Percentiles rank a stretch among this genome's conserved stretches.
phyloP scores from a whole-genome alignment of 2,113 vertebrate genomes.

The Oncorhynchus gorbuscha region DNA sequence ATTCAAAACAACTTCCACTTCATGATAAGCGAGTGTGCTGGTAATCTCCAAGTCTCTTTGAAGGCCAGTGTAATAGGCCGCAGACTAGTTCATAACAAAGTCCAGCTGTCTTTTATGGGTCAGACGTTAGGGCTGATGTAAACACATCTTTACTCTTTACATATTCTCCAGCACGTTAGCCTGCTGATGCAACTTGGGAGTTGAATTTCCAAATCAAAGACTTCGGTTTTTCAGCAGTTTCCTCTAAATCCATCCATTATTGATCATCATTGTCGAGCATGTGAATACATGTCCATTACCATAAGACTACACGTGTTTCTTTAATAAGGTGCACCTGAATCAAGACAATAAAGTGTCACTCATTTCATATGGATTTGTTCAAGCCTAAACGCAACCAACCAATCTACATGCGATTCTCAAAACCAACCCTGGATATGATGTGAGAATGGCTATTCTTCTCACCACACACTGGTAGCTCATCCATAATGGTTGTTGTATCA shows the following conservation, averaged over 20 bases:
- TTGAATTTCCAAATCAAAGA: not conserved
- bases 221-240: not conserved
- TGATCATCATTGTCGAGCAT: not conserved
- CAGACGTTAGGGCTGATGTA: not conserved
- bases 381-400: not conserved
- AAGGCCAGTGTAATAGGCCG: conserved; percentile 48
- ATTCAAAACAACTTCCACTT: conserved; percentile 25
- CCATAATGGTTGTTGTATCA: conserved; percentile 18
- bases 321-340: not conserved
- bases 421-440: conserved; percentile 5
- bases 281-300: not conserved
- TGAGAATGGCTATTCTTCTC: conserved; percentile 8
- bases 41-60: conserved; percentile 46
- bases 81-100: conserved; percentile 47
- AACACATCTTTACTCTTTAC: not conserved
- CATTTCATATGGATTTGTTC: not conserved
- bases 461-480: conserved; percentile 6
- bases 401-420: not conserved
- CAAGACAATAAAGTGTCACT: not conserved
- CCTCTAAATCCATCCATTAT: not conserved
- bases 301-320: not conserved
- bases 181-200: not conserved
- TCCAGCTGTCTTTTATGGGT: conserved; percentile 46
- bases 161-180: not conserved
- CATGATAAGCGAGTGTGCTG: conserved; percentile 27